Evolutionary conservation across 2,888 invertebrate species (phyloP), one percentile per base, ranked within the genome.

Genomic region (Mylabris sibirica): DNA sequence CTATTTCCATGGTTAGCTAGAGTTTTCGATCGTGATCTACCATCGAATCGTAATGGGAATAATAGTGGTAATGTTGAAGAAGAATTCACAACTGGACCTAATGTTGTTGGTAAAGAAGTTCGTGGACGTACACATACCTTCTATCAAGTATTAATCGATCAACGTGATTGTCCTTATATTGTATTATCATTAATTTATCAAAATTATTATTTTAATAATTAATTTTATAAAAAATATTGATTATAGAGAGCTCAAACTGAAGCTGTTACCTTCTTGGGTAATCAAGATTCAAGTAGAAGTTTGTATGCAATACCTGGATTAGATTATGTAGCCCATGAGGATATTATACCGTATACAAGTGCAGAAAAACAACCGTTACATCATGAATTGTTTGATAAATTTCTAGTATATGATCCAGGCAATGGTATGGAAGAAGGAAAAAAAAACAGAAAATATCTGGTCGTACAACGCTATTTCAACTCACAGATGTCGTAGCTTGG

Each of bases 321-420:
- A 72, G 99, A 99, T 87, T 99, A 99, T 84, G 98, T 99, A 11
- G 96, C 97, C 0, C 99, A 99, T 81, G 97, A 98, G 81, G 99
- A 99, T 85, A 94, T 99, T 75, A 89, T 99, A 77, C 99, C 99
- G 0, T 99, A 98, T 83, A 90, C 93, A 1, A 93, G 96, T 1
- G 91, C 92, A 34, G 98, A 98, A 80, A 90, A 92, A 75, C 91
- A 92, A 67, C 98, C 98, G 0, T 87, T 99, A 65, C 94, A 96
- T 78, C 98, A 99, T 84, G 98, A 99, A 84, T 87, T 99, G 2
- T 99, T 99, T 84, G 97, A 98, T 81, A 97, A 98, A 86, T 99
- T 99, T 85, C 88, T 99, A 53, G 90, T 90, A 76, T 90, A 92
- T 80, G 91, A 92, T 76, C 88, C 93, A 0, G 93, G 94, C 70